These are phyloP conservation scores for Arizona elegans DNA, from an alignment of 2,113 vertebrate species.

Conservation along the genomic window DNA sequence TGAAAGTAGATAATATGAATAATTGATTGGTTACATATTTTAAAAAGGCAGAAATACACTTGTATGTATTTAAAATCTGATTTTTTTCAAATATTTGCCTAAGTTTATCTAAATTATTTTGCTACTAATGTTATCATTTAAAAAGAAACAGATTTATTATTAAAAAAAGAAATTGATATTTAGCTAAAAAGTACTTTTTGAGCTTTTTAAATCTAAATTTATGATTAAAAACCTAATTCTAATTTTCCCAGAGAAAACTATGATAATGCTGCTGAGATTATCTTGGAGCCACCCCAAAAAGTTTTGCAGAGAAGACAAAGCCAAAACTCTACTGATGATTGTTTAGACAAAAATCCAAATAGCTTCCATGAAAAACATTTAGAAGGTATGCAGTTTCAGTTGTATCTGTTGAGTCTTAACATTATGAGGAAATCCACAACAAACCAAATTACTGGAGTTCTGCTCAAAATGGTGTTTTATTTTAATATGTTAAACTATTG, in stretches of 20 bases:
- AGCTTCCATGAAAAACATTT: constrained; percentile 19
- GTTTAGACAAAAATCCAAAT: constrained; percentile 7
- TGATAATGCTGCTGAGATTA: constrained; percentile 69
- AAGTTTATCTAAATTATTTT: not conserved
- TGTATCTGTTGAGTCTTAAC: not conserved
- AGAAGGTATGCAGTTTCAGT: constrained; percentile 58
- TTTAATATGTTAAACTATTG: not conserved
- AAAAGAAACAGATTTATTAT: not conserved
- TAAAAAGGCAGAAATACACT: not conserved
- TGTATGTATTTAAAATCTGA: not conserved
- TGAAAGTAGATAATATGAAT: not conserved
- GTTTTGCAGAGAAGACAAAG: not conserved
- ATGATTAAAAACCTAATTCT: not conserved
- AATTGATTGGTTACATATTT: not conserved
- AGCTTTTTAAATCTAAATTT: not conserved
- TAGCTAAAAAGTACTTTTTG: not conserved
- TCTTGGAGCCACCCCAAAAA: constrained; percentile 50
- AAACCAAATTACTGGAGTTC: not conserved
- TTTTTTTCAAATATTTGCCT: not conserved
- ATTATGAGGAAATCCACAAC: not conserved
- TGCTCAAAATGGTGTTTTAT: not conserved
- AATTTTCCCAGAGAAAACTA: constrained; percentile 69
- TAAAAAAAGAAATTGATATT: not conserved
- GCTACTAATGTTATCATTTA: not conserved
- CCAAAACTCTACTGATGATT: not conserved